A percentile compares a stretch with the other conserved stretches of the same genome.
phyloP scores from a whole-genome alignment of 2,113 vertebrate genomes.

The Sebastes fasciatus region DNA sequence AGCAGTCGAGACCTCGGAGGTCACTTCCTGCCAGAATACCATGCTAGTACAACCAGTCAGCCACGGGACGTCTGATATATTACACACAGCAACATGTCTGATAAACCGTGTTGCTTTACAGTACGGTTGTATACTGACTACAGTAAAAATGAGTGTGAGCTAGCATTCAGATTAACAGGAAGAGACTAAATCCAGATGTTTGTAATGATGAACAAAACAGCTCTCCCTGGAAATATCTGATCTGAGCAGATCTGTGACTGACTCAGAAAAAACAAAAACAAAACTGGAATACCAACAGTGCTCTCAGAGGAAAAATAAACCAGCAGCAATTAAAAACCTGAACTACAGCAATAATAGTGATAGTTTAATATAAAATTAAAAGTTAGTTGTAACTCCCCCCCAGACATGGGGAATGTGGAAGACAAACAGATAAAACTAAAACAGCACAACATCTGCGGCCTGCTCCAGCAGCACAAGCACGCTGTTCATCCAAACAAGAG shows the following conservation, averaged over 20 bases:
- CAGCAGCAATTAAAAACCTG: conserved; percentile 73
- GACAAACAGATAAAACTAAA: conserved; percentile 55
- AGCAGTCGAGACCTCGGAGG: conserved; percentile 7
- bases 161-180: conserved; percentile 40
- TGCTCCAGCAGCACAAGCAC: conserved; percentile 79
- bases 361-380: conserved; percentile 35
- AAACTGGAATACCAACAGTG: conserved; percentile 64
- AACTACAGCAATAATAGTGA: conserved; percentile 53
- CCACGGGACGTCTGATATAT: conserved; percentile 17
- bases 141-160: conserved; percentile 34
- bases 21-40: conserved; percentile 17
- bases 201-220: conserved; percentile 7
- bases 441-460: conserved; percentile 60
- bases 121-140: conserved; percentile 47
- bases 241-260: conserved; percentile 24
- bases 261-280: conserved; percentile 44
- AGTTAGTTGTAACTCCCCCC: conserved; percentile 28
- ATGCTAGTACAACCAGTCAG: conserved; percentile 28
- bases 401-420: conserved; percentile 51
- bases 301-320: conserved; percentile 59
- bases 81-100: conserved; percentile 22
- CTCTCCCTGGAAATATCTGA: conserved; percentile 56
- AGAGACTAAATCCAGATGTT: conserved; percentile 48
- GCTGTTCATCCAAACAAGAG: conserved; percentile 80
- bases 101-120: conserved; percentile 35